Conservation (phyloP, 2,797 vertebrate species). For the Callimico goeldii region DNA sequence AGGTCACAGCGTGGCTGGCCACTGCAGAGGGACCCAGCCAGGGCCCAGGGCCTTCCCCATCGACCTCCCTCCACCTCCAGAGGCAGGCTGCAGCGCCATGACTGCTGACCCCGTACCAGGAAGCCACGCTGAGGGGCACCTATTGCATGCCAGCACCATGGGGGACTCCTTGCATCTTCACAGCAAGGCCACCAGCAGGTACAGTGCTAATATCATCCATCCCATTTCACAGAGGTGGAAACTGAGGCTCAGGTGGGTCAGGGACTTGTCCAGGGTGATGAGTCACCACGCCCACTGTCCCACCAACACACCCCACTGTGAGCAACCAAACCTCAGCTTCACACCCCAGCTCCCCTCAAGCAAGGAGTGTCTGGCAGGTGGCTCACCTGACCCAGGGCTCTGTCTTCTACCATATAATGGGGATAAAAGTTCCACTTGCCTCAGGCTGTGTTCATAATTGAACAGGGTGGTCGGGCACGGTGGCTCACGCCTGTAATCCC, state of each 20-base stretch:
- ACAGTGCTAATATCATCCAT: fast-evolving
- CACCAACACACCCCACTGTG: not conserved
- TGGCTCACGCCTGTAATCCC: not conserved
- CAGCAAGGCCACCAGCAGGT: not conserved
- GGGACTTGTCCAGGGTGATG: not conserved
- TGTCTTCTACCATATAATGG: not conserved
- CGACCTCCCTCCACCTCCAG: not conserved
- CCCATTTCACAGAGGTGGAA: not conserved
- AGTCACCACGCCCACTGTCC: not conserved
- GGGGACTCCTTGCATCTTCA: not conserved
- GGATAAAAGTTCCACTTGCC: not conserved
- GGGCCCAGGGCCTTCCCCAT: not conserved
- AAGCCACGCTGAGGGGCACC: not conserved
- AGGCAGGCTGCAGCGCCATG: not conserved
- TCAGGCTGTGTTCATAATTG: not conserved
- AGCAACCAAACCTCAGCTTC: not conserved
- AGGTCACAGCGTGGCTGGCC: not conserved
- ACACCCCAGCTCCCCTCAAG: not conserved
- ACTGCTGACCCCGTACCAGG: fast-evolving
- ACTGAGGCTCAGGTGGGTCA: not conserved
- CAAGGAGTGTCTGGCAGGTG: fast-evolving
- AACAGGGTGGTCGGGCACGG: not conserved
- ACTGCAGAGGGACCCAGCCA: not conserved
- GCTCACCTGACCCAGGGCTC: not conserved
- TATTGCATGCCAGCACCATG: not conserved